Base-by-base conservation (phyloP, 2,888 invertebrate genomes). In the Cataglyphis livida region DNA sequence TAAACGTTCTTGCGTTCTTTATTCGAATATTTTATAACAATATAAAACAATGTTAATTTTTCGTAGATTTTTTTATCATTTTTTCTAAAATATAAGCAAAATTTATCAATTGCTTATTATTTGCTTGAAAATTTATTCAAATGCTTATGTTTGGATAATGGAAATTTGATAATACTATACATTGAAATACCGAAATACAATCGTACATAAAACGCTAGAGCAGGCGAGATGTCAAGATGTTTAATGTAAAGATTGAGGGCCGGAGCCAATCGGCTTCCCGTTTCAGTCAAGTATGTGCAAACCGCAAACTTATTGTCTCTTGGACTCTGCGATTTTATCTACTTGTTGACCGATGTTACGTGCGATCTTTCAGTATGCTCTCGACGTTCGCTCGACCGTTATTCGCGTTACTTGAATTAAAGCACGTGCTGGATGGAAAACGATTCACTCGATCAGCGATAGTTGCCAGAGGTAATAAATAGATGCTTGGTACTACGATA, bases 311-410 rank as follows among this genome's bases (percentile, higher is more conserved):
- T 32, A 38, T 64, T 65, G 51, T 51, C 18, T 62, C 3, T 25
- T 51, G 25, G 38, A 59, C 44, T 54, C 15, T 28, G 32, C 18
- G 3, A 79, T 75, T 82, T 82, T 79, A 78, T 78, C 61, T 51
- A 21, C 15, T 44, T 70, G 64, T 48, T 25, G 41, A 5, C 41
- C 64, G 57, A 79, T 73, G 85, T 87, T 85, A 87, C 66, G 75
- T 82, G 76, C 62, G n/a, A n/a, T 41, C 28, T 59, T 35, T 61
- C 64, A 66, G 25, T 38, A 59, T 48, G 59, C 59, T 61, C 51
- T 65, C 81, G 66, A 79, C 79, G 74, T 73, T 64, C 76, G 78
- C 62, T 76, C 71, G 85, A 86, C 76, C 87, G 83, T 87, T 87
- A 84, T 25, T 65, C 64, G 38, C 35, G 15, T 38, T 38, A 64